phyloP scores from a whole-genome alignment of 2,888 invertebrate species.

The Athrips mouffetella region DNA sequence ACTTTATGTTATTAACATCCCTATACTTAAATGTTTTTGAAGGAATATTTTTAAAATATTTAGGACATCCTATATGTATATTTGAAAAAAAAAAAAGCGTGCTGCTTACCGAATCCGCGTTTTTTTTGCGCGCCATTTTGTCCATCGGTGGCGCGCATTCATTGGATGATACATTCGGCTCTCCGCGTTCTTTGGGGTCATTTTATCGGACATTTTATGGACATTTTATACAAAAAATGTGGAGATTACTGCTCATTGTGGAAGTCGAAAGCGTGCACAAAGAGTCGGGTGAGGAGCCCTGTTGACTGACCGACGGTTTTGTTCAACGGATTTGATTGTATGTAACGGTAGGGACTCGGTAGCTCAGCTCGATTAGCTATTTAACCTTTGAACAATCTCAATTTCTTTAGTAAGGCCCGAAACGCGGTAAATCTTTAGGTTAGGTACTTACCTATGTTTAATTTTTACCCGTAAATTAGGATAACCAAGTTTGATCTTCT shows the following conservation, averaged over 20 bases:
- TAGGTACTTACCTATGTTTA: too few species aligned
- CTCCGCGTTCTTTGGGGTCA: constrained; percentile 72
- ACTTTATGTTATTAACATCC: too few species aligned
- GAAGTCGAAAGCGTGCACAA: constrained; percentile 64
- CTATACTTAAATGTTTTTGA: too few species aligned
- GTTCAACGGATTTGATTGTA: constrained; percentile 33
- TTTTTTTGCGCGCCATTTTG: constrained; percentile 35
- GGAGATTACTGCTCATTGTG: constrained; percentile 71
- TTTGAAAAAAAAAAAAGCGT: background rate
- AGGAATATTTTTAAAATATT: too few species aligned
- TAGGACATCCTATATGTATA: background rate
- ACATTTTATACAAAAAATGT: constrained; percentile 23
- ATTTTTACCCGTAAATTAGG: too few species aligned
- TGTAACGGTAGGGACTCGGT: constrained; percentile 26
- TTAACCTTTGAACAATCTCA: too few species aligned
- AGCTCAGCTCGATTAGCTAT: too few species aligned
- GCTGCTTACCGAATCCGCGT: too few species aligned
- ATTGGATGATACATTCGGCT: constrained; percentile 32
- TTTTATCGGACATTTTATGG: constrained; percentile 52
- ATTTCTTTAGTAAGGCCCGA: too few species aligned
- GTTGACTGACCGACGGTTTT: constrained; percentile 66
- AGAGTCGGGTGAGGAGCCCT: constrained; percentile 43
- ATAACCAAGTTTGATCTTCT: too few species aligned
- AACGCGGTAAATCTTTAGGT: too few species aligned
- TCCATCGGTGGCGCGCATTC: constrained; percentile 46